These are phyloP conservation scores for Anas bernieri DNA, from an alignment of 2,797 vertebrate species.

Conservation along the genomic window DNA sequence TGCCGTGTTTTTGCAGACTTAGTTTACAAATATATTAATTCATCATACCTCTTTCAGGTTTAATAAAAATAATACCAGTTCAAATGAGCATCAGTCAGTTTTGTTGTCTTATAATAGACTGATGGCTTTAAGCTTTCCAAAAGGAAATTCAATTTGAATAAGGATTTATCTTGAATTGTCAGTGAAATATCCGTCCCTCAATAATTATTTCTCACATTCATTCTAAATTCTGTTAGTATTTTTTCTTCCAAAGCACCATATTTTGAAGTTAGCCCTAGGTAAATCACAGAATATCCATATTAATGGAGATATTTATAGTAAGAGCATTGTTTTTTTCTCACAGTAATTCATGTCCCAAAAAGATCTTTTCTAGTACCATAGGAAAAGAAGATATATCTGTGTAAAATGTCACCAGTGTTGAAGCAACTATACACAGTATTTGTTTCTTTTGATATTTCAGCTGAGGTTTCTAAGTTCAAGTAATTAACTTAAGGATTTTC, in stretches of 20 bases:
- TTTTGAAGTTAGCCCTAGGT: constrained; percentile 14
- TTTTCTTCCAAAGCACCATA: constrained; percentile 25
- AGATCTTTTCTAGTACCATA: background rate
- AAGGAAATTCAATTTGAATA: constrained; percentile 74
- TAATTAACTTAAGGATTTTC: background rate
- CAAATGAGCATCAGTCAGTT: constrained; percentile 56
- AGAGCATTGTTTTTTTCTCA: background rate
- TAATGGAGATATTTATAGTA: constrained; percentile 26
- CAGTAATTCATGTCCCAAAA: background rate
- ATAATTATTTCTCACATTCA: constrained; percentile 18
- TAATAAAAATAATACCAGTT: constrained; percentile 40
- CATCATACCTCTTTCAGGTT: constrained; percentile 51
- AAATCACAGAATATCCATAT: constrained; percentile 8
- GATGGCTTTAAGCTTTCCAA: constrained; percentile 66
- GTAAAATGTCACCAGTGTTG: background rate
- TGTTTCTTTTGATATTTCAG: background rate
- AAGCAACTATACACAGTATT: background rate
- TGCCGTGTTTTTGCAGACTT: constrained; percentile 6
- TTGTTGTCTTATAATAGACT: constrained; percentile 55
- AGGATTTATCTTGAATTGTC: constrained; percentile 60
- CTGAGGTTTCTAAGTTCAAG: constrained; percentile 9
- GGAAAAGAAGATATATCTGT: background rate
- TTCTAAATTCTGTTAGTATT: constrained; percentile 42
- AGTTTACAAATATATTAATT: constrained; percentile 67
- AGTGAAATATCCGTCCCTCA: constrained; percentile 45